Evolutionary conservation across 1,140 invertebrate species (phyloP), one percentile per base, ranked within the genome.

Genomic region (Drosophila azteca): DNA sequence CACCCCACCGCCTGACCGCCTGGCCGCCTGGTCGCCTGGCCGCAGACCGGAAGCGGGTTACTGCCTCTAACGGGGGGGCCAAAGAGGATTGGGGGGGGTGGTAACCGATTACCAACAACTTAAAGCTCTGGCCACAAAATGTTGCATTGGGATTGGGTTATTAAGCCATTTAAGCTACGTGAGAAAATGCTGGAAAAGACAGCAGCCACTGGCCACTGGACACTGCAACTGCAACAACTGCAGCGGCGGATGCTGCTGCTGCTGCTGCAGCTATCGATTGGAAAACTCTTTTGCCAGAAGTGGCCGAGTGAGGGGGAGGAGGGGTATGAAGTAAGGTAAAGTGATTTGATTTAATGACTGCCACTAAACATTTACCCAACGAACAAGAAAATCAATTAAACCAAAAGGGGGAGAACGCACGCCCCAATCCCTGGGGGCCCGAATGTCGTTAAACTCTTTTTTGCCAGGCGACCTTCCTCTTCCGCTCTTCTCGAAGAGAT

Each of bases 371-470:
- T 59, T 74, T 75, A 75, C 44, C 54, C 48, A 71, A 45, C 65
- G 46, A 77, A 77, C 75, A 77, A 60, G 73, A 71, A 71, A 77
- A 77, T 77, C 75, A 77, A 77, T 77, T 77, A 77, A 75, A 77
- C 43, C 35, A 46, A 55, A 45, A 57, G 6, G 15, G 55, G 24
- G 53, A 11, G 7, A 24, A 61, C 44, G 58, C 20, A 57, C 41
- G 52, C 71, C 61, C 43, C 54, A 39, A 31, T 29, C 20, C 67
- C 71, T 57, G 29, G 48, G 31, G 31, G 41, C 43, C 43, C 45
- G 61, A 5, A 2, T 61, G 66, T 71, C 75, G 70, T 61, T 77
- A 77, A 77, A 77, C 54, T 60, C 59, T 53, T 54, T 41, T 26
- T 15, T 57, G 31, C 44, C 55, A 45, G 64, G 46, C 59, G 74